Evolutionary conservation across 2,797 vertebrate species (phyloP).

Genomic region (Delichon dasypus): DNA sequence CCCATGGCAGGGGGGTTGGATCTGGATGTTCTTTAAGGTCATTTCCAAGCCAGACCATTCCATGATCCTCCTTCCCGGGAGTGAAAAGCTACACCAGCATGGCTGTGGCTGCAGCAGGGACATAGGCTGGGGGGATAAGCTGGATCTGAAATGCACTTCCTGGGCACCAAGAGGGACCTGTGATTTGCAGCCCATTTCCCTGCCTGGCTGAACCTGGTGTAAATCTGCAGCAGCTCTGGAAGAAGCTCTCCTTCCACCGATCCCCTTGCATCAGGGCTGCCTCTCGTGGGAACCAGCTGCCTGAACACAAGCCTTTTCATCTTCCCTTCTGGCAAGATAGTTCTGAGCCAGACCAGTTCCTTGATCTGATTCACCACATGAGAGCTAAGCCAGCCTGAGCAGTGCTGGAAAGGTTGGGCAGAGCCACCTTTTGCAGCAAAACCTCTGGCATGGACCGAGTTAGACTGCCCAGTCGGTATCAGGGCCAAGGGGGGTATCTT

Average conservation of each 20-base stretch:
- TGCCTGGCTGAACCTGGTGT: neutral
- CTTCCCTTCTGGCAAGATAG: neutral
- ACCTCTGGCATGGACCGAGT: neutral
- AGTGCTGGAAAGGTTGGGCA: neutral
- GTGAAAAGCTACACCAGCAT: neutral
- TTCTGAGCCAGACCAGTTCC: neutral
- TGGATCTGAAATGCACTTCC: neutral
- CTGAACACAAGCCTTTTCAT: neutral
- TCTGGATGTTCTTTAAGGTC: neutral
- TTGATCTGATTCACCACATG: neutral
- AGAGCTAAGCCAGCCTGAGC: neutral
- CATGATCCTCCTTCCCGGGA: accelerated
- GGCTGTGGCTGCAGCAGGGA: neutral
- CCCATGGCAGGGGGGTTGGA: neutral
- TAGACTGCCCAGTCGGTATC: neutral
- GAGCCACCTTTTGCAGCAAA: neutral
- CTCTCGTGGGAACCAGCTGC: neutral
- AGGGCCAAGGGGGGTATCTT: neutral
- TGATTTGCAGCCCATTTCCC: neutral
- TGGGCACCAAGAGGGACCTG: neutral
- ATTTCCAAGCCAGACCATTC: neutral
- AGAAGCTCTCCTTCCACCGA: neutral
- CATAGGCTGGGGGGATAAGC: accelerated
- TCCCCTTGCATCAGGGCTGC: neutral
- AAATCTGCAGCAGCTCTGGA: neutral